Evolutionary conservation across 2,888 invertebrate genomes (phyloP).

Genomic region (Anagyrus pseudococci): DNA sequence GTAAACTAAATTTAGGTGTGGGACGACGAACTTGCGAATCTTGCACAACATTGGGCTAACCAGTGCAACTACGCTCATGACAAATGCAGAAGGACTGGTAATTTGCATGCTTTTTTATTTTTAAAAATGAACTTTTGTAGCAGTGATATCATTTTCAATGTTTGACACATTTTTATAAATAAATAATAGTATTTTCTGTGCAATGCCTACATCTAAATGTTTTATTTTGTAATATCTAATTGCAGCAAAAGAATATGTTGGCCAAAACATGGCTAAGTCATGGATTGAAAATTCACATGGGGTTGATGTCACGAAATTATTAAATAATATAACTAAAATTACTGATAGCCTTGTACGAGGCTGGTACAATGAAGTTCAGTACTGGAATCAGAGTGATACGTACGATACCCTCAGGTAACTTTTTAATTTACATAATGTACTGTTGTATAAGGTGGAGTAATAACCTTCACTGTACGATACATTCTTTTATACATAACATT

Average conservation of each 20-base stretch:
- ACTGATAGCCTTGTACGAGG: conserved; percentile 28
- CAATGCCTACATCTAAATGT: too few relatives aligned
- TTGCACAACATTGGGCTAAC: conserved; percentile 62
- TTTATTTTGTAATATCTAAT: too few relatives aligned
- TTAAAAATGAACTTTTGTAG: too few relatives aligned
- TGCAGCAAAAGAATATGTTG: too few relatives aligned
- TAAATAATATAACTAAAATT: too few relatives aligned
- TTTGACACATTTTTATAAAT: too few relatives aligned
- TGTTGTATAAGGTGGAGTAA: neutral
- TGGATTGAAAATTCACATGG: too few relatives aligned
- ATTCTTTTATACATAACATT: neutral
- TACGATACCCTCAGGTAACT: neutral
- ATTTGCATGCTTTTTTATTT: too few relatives aligned
- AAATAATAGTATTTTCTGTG: too few relatives aligned
- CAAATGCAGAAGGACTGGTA: conserved; percentile 56
- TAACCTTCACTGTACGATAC: neutral
- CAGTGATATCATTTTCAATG: too few relatives aligned
- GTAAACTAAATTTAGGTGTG: conserved; percentile 46
- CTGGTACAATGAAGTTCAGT: conserved; percentile 39
- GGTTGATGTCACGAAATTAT: too few relatives aligned
- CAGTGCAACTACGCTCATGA: conserved; percentile 61
- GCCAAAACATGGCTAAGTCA: too few relatives aligned
- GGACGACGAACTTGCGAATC: conserved; percentile 55
- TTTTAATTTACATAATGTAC: neutral
- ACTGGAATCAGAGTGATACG: conserved; percentile 21